Evolutionary conservation across 2,113 vertebrate species (phyloP), one percentile per base, ranked within the genome.

Genomic region (Scatophagus argus): DNA sequence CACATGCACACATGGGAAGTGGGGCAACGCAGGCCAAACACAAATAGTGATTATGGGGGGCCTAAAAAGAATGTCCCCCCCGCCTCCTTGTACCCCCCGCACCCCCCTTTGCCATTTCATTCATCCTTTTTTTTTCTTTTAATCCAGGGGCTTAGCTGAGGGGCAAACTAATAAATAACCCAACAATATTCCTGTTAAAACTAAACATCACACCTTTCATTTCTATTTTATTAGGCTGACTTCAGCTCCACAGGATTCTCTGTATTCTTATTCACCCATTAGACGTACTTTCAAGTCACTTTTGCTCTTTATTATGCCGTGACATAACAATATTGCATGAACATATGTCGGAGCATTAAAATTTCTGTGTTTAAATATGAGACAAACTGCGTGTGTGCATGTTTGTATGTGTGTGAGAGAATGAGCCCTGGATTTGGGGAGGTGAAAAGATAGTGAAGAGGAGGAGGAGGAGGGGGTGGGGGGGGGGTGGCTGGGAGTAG

Each of bases 21-120:
- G 83, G 91, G 89, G 79, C 87, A 88, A 85, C 47, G 75, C 81
- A 74, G 66, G 80, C 68, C 64, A 80, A 82, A 89, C 83, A 91
- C 88, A 90, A 92, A 90, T 81, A 87, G 86, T 83, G 89, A 91
- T 93, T 93, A 90, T 80, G 87, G 83, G 89, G 86, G 85, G 87
- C 55, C 62, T 21, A 27, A 74, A 80, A 91, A 82, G 86, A 91
- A 89, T 89, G 76, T 74, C 77, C 43, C 39, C 39, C 44, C 80
- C 61, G 12, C 85, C 83, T 66, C 23, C 46, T 80, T 55, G 38
- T 16, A 60, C 88, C 90, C 88, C 71, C 47, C 38, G 32, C 75
- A 86, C 73, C 70, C 79, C 82, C 62, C 79, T 70, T 74, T 66
- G 55, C 38, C 64, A 81, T 17, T 89, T 90, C 87, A 88, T 92